Evolutionary conservation across 2,888 invertebrate genomes (phyloP), one percentile per base, ranked within the genome.

Genomic region (Volucella zonaria): DNA sequence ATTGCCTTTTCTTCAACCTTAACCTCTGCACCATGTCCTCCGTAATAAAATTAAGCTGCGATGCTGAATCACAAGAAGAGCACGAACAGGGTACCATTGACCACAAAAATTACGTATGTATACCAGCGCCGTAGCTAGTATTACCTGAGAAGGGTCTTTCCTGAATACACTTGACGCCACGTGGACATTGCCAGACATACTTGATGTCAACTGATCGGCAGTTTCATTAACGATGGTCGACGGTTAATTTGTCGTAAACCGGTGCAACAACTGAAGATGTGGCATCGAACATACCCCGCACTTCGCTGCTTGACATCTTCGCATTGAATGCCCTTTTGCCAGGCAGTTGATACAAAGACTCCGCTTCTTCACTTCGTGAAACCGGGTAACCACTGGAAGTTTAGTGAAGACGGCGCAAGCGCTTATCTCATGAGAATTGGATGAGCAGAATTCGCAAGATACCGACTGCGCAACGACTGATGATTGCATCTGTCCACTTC

Each of bases 271-370:
- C 10, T 12, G 23, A 62, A 38, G 49, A n/a, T 64, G 47, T 31
- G 58, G 68, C 23, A 38, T 38, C 8, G 47, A 15, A 38, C 58
- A 49, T n/a, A 59, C 40, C 0, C 15, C 23, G 52, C 61, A 62
- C n/a, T 62, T 73, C 15, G 42, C 31, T 62, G 14, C 15, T 9
- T 15, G 40, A 43, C 52, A 67, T 42, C 66, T 67, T 23, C 66
- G 40, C 8, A 67, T 43, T 45, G 52, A 67, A 38, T 62, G 23
- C 9, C 49, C 31, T 14, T 62, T 62, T 14, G 14, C 62, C 47
- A 47, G 31, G 23, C 4, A 23, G 23, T 23, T 23, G 23, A 23
- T 23, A 23, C 51, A 52, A 38, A 67, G 42, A 6, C 52, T 40
- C 0, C 66, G n/a, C 43, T 42, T 51, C 10, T 54, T 51, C 1